Evolutionary conservation across 2,888 invertebrate species (phyloP).

Genomic region (Netelia inedita): DNA sequence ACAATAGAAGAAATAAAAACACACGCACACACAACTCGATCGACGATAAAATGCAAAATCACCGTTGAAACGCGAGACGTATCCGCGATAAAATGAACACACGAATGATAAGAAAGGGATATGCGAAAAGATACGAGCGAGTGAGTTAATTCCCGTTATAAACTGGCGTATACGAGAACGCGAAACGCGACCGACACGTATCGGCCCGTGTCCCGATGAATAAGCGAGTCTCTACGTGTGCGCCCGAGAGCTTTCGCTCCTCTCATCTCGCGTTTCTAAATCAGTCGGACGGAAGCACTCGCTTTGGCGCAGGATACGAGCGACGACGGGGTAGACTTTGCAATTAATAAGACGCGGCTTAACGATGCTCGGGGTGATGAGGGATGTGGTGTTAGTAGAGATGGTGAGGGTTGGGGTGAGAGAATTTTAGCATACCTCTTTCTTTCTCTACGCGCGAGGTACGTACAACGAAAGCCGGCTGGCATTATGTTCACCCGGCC

Average conservation of each 20-base stretch:
- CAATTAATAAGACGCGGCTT: constrained; percentile 75
- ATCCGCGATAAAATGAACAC: too few relatives aligned
- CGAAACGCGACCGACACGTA: too few relatives aligned
- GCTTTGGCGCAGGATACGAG: constrained; percentile 63
- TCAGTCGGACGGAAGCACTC: constrained; percentile 70
- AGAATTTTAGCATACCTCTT: constrained; percentile 30
- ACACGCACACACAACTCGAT: too few relatives aligned
- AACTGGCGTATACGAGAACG: too few relatives aligned
- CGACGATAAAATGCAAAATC: too few relatives aligned
- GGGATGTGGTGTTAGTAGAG: neutral
- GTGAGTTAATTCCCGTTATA: too few relatives aligned
- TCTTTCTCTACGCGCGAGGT: constrained; percentile 14
- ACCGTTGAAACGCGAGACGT: too few relatives aligned
- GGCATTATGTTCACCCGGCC: constrained; percentile 64
- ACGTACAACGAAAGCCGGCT: constrained; percentile 47
- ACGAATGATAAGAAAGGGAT: too few relatives aligned
- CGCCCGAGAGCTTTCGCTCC: constrained; percentile 14
- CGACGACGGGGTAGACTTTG: constrained; percentile 59
- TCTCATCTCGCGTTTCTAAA: constrained; percentile 55
- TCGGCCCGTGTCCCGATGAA: too few relatives aligned
- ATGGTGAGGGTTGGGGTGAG: neutral
- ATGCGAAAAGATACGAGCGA: too few relatives aligned
- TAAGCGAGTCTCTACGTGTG: neutral
- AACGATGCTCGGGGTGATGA: constrained; percentile 44
- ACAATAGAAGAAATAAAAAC: too few relatives aligned